Conservation (phyloP, 2,113 vertebrate species). For the Garra rufa region DNA sequence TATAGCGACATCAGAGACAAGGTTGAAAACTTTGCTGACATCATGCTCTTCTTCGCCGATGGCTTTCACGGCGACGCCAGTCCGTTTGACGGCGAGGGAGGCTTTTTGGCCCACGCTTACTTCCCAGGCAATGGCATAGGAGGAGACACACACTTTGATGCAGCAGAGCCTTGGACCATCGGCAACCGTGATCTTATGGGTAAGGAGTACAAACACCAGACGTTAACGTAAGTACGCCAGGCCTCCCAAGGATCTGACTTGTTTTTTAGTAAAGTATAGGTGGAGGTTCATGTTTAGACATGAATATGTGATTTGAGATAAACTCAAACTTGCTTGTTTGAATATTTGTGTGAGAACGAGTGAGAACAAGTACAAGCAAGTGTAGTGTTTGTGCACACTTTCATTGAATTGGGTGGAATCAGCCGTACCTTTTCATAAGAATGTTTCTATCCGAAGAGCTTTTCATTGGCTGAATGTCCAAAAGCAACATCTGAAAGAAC, state of each 20-base stretch:
- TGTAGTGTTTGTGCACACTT: background rate
- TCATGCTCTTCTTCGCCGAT: slow-evolving; percentile 91
- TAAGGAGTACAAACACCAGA: slow-evolving; percentile 65
- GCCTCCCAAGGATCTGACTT: background rate
- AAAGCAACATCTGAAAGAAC: background rate
- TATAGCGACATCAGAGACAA: slow-evolving; percentile 84
- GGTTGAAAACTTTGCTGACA: slow-evolving; percentile 85
- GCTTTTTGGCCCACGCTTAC: slow-evolving; percentile 91
- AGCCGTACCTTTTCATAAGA: background rate
- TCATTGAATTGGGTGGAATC: background rate
- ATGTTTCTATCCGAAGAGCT: background rate
- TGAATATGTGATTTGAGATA: background rate
- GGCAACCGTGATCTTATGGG: slow-evolving; percentile 82
- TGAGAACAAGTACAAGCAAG: slow-evolving; percentile 22
- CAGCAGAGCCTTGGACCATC: slow-evolving; percentile 88
- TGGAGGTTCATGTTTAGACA: slow-evolving; percentile 7
- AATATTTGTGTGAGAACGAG: background rate
- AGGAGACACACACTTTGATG: slow-evolving; percentile 92
- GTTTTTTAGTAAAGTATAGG: slow-evolving; percentile 2
- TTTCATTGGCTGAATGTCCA: background rate
- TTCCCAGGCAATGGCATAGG: slow-evolving; percentile 89
- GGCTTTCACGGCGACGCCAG: slow-evolving; percentile 91
- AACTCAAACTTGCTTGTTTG: background rate
- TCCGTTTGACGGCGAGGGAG: slow-evolving; percentile 91
- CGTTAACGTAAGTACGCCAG: background rate